Evolutionary conservation across 2,113 vertebrate genomes (phyloP).

Genomic region (human (Homo sapiens)): GRCh38 chr21:8611501-8612000

Average conservation of each 20-base stretch:
- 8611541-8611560: no score
- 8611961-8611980: no score
- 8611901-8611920: no score
- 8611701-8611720: not conserved
- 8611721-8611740: not conserved
- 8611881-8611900: no score
- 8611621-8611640: not conserved
- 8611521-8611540: no score
- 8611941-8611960: no score
- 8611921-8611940: no score
- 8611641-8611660: not conserved
- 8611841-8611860: slow-evolving; percentile 16
- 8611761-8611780: not conserved
- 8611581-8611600: no score
- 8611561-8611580: no score
- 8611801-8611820: slow-evolving; percentile 38
- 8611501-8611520: no score
- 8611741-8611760: slow-evolving; percentile 1
- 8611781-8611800: slow-evolving; percentile 39
- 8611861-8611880: slow-evolving; percentile 29
- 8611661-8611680: not conserved
- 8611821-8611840: slow-evolving; percentile 27
- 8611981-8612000: no score
- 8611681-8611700: not conserved
- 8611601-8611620: no score